Evolutionary conservation across 2,113 vertebrate genomes (phyloP).

Genomic region (Microtus richardsoni): DNA sequence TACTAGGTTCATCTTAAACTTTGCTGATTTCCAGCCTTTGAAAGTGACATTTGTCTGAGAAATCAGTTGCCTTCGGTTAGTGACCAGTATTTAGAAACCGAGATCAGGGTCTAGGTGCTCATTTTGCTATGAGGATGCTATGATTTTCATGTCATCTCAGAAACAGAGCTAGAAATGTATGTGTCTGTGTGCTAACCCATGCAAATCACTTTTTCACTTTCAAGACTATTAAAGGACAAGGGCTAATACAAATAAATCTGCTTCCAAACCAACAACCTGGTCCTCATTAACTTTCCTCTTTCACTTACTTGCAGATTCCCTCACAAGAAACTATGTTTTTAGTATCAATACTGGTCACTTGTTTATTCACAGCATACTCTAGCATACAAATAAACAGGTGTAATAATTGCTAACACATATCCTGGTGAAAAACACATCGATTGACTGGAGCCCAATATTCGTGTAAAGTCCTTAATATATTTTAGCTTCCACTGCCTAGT

Average conservation of each 20-base stretch:
- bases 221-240: neutral
- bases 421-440: slow-evolving; percentile 3
- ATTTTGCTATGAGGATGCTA: neutral
- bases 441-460: neutral
- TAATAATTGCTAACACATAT: slow-evolving; percentile 32
- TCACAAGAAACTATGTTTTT: neutral
- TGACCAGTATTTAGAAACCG: slow-evolving; percentile 30
- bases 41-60: neutral
- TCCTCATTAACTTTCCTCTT: neutral
- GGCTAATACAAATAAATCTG: neutral
- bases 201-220: neutral
- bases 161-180: neutral
- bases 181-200: neutral
- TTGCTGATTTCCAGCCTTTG: neutral
- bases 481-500: neutral
- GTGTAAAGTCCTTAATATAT: neutral
- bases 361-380: neutral
- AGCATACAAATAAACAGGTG: neutral
- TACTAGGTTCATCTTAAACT: neutral
- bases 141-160: neutral
- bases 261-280: neutral
- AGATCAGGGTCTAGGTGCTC: neutral
- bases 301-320: neutral
- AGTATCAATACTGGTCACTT: slow-evolving; percentile 8
- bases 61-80: neutral